These are phyloP conservation scores for Leptinotarsa undecemlineata DNA, from an alignment of 1,140 invertebrate genomes.

Conservation along the genomic window DNA sequence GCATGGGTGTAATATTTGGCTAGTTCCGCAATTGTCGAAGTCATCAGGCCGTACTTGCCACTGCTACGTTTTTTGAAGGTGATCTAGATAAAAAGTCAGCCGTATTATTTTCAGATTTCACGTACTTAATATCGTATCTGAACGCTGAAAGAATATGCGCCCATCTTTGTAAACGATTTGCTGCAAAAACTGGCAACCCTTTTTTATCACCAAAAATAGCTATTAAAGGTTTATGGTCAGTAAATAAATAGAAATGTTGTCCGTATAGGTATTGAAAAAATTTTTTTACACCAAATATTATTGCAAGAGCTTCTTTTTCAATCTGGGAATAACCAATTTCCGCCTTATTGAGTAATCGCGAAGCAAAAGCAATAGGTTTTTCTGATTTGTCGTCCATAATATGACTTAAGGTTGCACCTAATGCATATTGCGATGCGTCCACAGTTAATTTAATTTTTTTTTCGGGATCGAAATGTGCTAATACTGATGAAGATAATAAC, in stretches of 20 bases:
- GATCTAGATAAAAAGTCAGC: slow-evolving; percentile 48
- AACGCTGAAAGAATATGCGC: slow-evolving; percentile 49
- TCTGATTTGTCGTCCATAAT: slow-evolving; percentile 24
- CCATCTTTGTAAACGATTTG: slow-evolving; percentile 51
- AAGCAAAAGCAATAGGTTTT: slow-evolving; percentile 30
- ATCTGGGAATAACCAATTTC: slow-evolving; percentile 50
- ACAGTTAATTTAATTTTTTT: slow-evolving; percentile 25
- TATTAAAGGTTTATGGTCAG: slow-evolving; percentile 59
- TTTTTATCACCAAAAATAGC: slow-evolving; percentile 54
- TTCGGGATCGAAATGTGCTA: slow-evolving; percentile 40
- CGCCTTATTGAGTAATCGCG: slow-evolving; percentile 50
- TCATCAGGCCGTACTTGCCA: too few relatives aligned
- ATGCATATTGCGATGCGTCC: slow-evolving; percentile 41
- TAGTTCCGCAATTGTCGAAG: too few relatives aligned
- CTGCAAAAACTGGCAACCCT: slow-evolving; percentile 45
- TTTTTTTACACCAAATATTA: slow-evolving; percentile 45
- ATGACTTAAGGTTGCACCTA: slow-evolving; percentile 44
- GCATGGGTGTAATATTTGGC: too few relatives aligned
- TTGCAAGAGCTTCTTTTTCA: slow-evolving; percentile 39
- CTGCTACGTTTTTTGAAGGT: slow-evolving; percentile 27
- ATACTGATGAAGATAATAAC: slow-evolving; percentile 40
- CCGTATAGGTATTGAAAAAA: slow-evolving; percentile 53
- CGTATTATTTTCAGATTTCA: slow-evolving; percentile 19
- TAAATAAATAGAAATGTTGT: slow-evolving; percentile 56
- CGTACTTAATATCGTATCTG: slow-evolving; percentile 49